A percentile compares a stretch with the other conserved stretches of the same genome.
phyloP scores from a whole-genome alignment of 1,140 invertebrate genomes.

The Drosophila ohnishii region DNA sequence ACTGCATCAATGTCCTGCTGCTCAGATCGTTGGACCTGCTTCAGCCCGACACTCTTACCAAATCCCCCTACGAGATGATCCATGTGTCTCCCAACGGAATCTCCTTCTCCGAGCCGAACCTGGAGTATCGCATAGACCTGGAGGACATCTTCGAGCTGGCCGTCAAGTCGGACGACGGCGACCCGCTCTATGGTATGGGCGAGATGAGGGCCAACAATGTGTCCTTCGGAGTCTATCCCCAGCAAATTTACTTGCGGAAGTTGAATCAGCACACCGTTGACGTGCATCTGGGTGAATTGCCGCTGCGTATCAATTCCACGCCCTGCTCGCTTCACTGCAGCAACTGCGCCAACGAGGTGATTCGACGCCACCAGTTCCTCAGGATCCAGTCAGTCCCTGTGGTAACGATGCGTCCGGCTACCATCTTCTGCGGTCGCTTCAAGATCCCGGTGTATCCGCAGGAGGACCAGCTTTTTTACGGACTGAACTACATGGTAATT shows the following conservation, averaged over 20 bases:
- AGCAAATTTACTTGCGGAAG: not conserved
- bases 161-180: not conserved
- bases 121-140: constrained; percentile 41
- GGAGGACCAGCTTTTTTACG: constrained; percentile 38
- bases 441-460: not conserved
- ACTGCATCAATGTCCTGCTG: constrained; percentile 43
- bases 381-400: constrained; percentile 32
- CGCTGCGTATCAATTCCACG: constrained; percentile 1
- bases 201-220: constrained; percentile 6
- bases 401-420: constrained; percentile 14
- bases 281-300: constrained; percentile 12
- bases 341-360: constrained; percentile 36
- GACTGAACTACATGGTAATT: constrained; percentile 47
- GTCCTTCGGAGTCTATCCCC: constrained; percentile 18
- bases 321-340: constrained; percentile 35
- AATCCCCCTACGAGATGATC: not conserved
- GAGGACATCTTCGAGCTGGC: constrained; percentile 29
- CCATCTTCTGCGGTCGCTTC: constrained; percentile 19
- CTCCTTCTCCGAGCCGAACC: constrained; percentile 28
- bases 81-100: constrained; percentile 30
- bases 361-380: constrained; percentile 10
- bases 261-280: constrained; percentile 12
- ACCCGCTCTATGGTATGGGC: not conserved
- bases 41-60: not conserved
- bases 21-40: constrained; percentile 37